Evolutionary conservation across 2,113 vertebrate genomes (phyloP).

Genomic region (Laticauda colubrina): DNA sequence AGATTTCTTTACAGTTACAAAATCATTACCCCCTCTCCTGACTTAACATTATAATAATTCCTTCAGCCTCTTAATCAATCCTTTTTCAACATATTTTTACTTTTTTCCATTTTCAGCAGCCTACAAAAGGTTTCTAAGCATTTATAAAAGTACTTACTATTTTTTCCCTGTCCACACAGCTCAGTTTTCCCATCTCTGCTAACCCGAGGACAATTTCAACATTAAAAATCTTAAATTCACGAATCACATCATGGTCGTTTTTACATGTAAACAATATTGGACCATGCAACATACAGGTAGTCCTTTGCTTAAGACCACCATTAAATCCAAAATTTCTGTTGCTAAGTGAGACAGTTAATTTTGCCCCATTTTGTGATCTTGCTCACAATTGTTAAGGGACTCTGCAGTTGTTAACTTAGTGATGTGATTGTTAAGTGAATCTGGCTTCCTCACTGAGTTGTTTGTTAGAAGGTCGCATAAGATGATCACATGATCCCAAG

Average conservation of each 20-base stretch:
- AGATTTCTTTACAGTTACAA: background rate
- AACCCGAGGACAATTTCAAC: background rate
- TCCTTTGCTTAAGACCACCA: background rate
- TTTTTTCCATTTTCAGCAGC: background rate
- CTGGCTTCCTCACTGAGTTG: background rate
- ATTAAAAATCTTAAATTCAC: background rate
- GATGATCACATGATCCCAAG: background rate
- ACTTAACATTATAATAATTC: background rate
- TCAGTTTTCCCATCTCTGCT: background rate
- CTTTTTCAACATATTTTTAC: background rate
- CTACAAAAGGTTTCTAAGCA: background rate
- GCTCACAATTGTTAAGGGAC: background rate
- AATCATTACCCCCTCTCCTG: background rate
- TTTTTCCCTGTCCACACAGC: background rate
- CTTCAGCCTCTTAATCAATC: background rate
- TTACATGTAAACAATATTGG: background rate
- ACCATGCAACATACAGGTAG: background rate
- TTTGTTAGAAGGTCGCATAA: background rate
- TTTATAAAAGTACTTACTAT: background rate
- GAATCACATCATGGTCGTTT: background rate
- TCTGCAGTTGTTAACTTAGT: background rate
- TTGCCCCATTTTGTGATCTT: background rate
- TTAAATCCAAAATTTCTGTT: background rate
- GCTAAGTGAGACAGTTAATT: background rate
- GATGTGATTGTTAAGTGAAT: background rate